These are phyloP conservation scores for Dryocosmus kuriphilus DNA, from an alignment of 2,888 invertebrate species.

Conservation along the genomic window DNA sequence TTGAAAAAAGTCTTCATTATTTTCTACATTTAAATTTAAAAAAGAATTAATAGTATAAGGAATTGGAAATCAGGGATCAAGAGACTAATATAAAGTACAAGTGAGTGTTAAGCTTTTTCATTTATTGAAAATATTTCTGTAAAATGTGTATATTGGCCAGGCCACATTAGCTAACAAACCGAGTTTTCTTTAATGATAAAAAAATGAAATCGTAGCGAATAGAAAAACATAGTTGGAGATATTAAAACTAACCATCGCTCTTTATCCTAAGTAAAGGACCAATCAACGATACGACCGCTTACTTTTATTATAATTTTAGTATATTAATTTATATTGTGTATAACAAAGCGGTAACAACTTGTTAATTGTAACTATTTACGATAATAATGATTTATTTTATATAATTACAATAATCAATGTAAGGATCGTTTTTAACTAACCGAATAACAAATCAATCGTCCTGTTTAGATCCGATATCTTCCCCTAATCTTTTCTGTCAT, in stretches of 20 bases:
- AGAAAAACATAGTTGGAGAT: slow-evolving; percentile 68
- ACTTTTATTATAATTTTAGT: slow-evolving; percentile 72
- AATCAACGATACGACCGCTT: slow-evolving; percentile 74
- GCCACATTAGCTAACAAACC: slow-evolving; percentile 72
- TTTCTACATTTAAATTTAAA: too few species aligned
- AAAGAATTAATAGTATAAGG: not conserved
- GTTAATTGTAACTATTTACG: slow-evolving; percentile 76
- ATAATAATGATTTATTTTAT: slow-evolving; percentile 74
- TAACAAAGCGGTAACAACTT: slow-evolving; percentile 77
- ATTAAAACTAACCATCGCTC: slow-evolving; percentile 58
- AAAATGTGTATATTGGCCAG: slow-evolving; percentile 75
- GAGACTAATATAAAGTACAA: slow-evolving; percentile 60
- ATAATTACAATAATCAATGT: slow-evolving; percentile 76
- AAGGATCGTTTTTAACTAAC: slow-evolving; percentile 71
- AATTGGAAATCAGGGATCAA: not conserved
- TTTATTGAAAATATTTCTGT: slow-evolving; percentile 76
- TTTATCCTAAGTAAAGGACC: slow-evolving; percentile 70
- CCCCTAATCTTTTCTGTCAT: slow-evolving; percentile 64
- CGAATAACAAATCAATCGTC: slow-evolving; percentile 71
- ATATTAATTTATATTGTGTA: slow-evolving; percentile 77
- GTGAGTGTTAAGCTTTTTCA: slow-evolving; percentile 74
- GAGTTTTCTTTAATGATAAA: slow-evolving; percentile 66
- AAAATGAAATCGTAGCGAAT: slow-evolving; percentile 66
- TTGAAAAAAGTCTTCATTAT: not conserved
- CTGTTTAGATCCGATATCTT: slow-evolving; percentile 64